These are phyloP conservation scores for Mercenaria mercenaria DNA, from an alignment of 1,140 invertebrate genomes.

Conservation along the genomic window DNA sequence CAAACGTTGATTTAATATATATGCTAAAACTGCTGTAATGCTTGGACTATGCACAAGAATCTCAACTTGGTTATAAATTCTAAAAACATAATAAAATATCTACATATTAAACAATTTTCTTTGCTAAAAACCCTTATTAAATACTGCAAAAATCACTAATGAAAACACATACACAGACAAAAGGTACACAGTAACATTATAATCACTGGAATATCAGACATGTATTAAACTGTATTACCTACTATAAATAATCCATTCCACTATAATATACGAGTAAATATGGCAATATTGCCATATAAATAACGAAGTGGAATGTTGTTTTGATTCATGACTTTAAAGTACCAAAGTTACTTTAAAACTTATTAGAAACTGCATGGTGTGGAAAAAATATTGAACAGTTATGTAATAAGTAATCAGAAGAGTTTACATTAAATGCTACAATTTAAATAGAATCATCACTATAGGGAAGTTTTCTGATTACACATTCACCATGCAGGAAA, in stretches of 20 bases:
- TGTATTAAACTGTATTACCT: not conserved
- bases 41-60: not conserved
- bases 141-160: not conserved
- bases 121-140: not conserved
- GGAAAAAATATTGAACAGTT: too few relatives aligned
- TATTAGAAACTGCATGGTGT: too few relatives aligned
- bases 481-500: conserved; percentile 3
- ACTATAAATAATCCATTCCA: not conserved
- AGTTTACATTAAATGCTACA: too few relatives aligned
- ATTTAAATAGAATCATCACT: too few relatives aligned
- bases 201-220: not conserved
- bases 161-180: conserved; percentile 13
- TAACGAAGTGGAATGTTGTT: too few relatives aligned
- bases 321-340: too few relatives aligned
- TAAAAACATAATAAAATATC: conserved; percentile 13
- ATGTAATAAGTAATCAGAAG: too few relatives aligned
- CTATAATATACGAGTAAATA: not conserved
- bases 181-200: not conserved
- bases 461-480: too few relatives aligned
- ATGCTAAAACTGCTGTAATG: not conserved
- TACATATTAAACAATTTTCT: not conserved
- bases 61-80: conserved; percentile 52
- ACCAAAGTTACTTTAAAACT: too few relatives aligned
- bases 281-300: not conserved
- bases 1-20: not conserved